Base-by-base conservation (phyloP, 2,888 invertebrate genomes). In the Zaprionus bogoriensis region DNA sequence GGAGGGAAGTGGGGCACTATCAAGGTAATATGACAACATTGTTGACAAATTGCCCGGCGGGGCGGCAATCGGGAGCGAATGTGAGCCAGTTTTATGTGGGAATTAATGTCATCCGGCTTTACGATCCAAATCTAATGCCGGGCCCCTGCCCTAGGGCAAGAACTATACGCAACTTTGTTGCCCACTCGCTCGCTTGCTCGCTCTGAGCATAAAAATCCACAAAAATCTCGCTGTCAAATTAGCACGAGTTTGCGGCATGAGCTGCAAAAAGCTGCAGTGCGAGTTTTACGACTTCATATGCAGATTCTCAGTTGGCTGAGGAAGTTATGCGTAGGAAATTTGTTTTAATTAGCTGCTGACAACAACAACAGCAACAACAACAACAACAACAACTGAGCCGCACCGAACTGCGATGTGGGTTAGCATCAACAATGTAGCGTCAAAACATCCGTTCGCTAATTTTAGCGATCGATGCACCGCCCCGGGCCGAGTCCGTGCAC, bases 11-110 rank as follows among this genome's bases (percentile, higher is more conserved):
- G 10, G 6, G 9, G 19, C 20, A 41, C 12, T 48, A 82, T 87
- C 87, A 82, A 82, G 82, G 82, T 87, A 87, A 85, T 82, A 63
- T 67, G 74, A 78, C 86, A 85, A 79, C 79, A 84, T 81, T 81
- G 80, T 87, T 69, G 85, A 81, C 81, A 77, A 80, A 77, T 80
- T 75, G 73, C 75, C 70, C 22, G 17, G 48, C 3, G 25, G 25
- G 12, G 9, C 2, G 30, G 14, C 51, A 48, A 47, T 47, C 54
- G 48, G 48, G 39, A 19, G 30, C 20, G 36, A 19, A 28, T n/a
- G 39, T 22, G 42, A 44, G 39, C 30, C 58, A 62, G 58, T 65
- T 76, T 77, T 44, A 12, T 17, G 59, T 54, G 51, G 58, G 77
- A 74, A 84, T 84, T 87, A 87, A 84, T 81, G 87, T 68, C 80